Conservation (phyloP, 2,113 vertebrate species). For the Acanthisitta chloris region DNA sequence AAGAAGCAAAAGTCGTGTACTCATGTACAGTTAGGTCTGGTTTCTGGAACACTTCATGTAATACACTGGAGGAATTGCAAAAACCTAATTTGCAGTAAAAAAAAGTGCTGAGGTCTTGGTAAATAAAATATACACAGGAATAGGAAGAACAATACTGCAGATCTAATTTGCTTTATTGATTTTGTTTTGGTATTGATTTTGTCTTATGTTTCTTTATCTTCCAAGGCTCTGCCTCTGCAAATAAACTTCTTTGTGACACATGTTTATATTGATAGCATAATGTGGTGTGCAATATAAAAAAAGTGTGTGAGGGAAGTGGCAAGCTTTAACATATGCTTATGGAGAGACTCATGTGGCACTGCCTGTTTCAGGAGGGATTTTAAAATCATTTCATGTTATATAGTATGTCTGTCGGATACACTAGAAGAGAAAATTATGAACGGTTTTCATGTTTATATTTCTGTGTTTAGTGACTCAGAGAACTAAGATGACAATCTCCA, state of each 20-base stretch:
- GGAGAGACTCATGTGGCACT: neutral
- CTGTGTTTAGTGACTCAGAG: neutral
- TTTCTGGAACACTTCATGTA: neutral
- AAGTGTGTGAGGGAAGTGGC: neutral
- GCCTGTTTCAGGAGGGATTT: neutral
- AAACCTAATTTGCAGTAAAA: neutral
- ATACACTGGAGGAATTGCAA: neutral
- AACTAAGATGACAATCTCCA: neutral
- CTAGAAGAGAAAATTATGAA: neutral
- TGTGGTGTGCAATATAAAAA: neutral
- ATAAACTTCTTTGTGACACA: neutral
- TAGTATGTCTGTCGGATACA: neutral
- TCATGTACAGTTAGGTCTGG: neutral
- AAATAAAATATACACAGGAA: neutral
- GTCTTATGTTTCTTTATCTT: neutral
- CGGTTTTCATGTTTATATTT: neutral
- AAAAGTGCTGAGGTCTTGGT: neutral
- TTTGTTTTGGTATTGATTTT: conserved; percentile 23
- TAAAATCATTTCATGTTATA: neutral
- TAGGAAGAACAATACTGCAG: neutral
- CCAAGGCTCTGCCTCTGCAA: neutral
- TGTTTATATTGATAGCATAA: neutral
- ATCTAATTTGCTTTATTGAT: conserved; percentile 19
- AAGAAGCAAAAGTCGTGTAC: neutral
- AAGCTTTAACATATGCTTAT: neutral